These are phyloP conservation scores for Nineta flava DNA, from an alignment of 2,888 invertebrate genomes.

Conservation along the genomic window DNA sequence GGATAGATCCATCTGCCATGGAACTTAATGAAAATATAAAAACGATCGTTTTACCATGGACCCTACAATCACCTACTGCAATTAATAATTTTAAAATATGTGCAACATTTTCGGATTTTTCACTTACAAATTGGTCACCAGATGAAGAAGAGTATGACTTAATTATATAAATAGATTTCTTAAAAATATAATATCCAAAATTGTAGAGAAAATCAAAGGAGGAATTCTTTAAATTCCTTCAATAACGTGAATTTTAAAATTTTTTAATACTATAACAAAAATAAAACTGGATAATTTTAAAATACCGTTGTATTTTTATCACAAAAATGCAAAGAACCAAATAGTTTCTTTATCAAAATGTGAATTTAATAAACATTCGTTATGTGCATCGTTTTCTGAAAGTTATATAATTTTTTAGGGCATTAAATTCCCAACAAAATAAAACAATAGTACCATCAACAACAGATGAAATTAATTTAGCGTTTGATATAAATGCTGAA, in stretches of 20 bases:
- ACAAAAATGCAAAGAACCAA: too few relatives aligned
- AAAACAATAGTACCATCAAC: neutral
- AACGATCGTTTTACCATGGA: conserved; percentile 8
- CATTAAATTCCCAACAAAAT: too few relatives aligned
- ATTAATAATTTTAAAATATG: conserved; percentile 33
- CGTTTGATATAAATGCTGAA: conserved; percentile 2
- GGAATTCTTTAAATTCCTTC: too few relatives aligned
- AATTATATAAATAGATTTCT: too few relatives aligned
- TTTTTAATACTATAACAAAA: too few relatives aligned
- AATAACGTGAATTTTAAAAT: too few relatives aligned
- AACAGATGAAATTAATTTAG: neutral
- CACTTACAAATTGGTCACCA: conserved; percentile 41
- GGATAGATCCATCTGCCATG: neutral
- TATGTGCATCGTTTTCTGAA: too few relatives aligned
- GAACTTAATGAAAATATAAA: conserved; percentile 7
- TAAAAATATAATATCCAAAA: too few relatives aligned
- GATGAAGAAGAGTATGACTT: conserved; percentile 33
- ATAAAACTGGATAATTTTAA: too few relatives aligned
- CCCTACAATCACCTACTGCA: conserved; percentile 21
- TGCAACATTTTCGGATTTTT: conserved; percentile 41
- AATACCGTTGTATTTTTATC: too few relatives aligned
- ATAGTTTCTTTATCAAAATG: conserved; percentile 9
- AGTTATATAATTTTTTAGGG: too few relatives aligned
- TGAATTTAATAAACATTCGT: neutral
- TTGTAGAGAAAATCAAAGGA: too few relatives aligned